Evolutionary conservation across 2,888 invertebrate genomes (phyloP), one percentile per base, ranked within the genome.

Genomic region (Scaptomyza tumidula): DNA sequence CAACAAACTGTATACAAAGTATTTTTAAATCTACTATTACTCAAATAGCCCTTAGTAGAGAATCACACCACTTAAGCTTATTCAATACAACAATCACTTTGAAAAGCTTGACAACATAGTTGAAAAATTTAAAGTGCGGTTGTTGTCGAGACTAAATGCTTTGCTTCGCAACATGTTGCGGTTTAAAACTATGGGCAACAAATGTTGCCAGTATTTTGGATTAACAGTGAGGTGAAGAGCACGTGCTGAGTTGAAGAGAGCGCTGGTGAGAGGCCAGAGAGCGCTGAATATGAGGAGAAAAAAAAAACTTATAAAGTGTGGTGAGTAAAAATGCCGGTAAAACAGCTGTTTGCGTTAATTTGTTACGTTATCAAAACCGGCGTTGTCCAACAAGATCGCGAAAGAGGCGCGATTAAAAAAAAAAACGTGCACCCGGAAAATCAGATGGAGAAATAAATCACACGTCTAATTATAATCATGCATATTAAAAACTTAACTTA

Each of bases 311-410:
- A 64, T 44, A 54, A 53, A 56, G 69, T 71, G 70, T 76, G 82
- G 84, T 78, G 84, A 16, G 61, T 77, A 69, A 58, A 80, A 73
- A 85, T 63, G 82, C 82, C 82, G 82, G 82, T 69, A 79, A 81
- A 82, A 68, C 82, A 82, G 82, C 85, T 82, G 82, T 71, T 82
- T 57, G 57, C 56, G 43, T 64, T 61, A 29, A 6, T 7, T 61
- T 63, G 45, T 53, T 62, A 53, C 71, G 46, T 61, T 61, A 63
- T 61, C 61, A 63, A 45, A 39, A 13, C 41, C 41, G 37, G 14
- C 50, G 50, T 69, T 54, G 31, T 14, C 14, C 39, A 39, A 39
- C 44, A 49, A 39, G 11, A 49, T 43, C 44, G n/a, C 29, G n/a
- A 27, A 67, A 46, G 29, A 16, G 70, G 69, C 58, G 44, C 37